Percentiles rank a stretch among this genome's conserved stretches.
These are phyloP conservation scores for Formica aserva DNA, from an alignment of 2,888 invertebrate genomes.

Conservation along the genomic window DNA sequence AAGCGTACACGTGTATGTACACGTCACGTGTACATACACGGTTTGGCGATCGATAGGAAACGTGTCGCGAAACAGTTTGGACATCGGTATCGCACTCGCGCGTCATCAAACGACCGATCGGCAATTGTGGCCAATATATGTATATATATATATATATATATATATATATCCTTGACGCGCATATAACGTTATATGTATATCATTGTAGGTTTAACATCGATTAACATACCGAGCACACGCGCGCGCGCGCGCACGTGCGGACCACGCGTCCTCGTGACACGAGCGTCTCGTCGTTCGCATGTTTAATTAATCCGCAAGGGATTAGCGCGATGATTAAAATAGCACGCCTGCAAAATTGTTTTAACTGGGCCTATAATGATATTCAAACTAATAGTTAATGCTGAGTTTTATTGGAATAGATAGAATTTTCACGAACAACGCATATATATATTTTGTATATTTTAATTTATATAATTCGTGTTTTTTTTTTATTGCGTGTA, in stretches of 20 bases:
- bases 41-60: slow-evolving; percentile 53
- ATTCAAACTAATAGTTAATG: not conserved
- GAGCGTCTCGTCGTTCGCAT: slow-evolving; percentile 12
- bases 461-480: not conserved
- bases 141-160: slow-evolving; percentile 34
- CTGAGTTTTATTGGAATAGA: not conserved
- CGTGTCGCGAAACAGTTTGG: slow-evolving; percentile 53
- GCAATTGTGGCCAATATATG: slow-evolving; percentile 36
- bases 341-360: slow-evolving; percentile 37
- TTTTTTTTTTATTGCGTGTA: not conserved
- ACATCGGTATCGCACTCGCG: slow-evolving; percentile 49
- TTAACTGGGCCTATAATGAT: not conserved
- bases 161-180: not conserved
- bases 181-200: slow-evolving; percentile 27
- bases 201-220: slow-evolving; percentile 46
- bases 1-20: not conserved
- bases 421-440: not conserved
- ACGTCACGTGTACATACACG: not conserved
- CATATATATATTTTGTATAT: not conserved
- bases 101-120: slow-evolving; percentile 55
- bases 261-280: slow-evolving; percentile 6
- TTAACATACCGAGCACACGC: slow-evolving; percentile 38
- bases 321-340: slow-evolving; percentile 49
- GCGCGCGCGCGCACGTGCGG: not conserved
- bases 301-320: slow-evolving; percentile 44